Conservation (phyloP, 2,113 vertebrate genomes). For the Tyrannus savana region DNA sequence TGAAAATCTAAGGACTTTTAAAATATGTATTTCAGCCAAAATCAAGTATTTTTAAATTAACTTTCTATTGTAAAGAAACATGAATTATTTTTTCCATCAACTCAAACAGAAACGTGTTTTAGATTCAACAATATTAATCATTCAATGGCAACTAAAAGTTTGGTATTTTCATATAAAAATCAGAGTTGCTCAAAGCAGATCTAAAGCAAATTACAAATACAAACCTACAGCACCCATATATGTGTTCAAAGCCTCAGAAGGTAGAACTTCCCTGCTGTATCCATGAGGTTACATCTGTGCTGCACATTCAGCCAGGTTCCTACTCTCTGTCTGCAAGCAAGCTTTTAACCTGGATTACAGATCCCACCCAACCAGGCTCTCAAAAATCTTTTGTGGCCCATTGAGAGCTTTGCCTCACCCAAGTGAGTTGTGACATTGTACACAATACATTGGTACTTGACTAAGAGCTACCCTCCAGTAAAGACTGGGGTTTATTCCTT, state of each 20-base stretch:
- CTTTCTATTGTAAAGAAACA: not conserved
- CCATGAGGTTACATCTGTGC: not conserved
- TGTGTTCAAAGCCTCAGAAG: not conserved
- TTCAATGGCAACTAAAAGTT: not conserved
- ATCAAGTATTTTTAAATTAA: not conserved
- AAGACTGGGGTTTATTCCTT: not conserved
- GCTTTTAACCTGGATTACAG: not conserved
- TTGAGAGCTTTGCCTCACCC: not conserved
- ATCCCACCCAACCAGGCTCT: not conserved
- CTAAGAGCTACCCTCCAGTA: not conserved
- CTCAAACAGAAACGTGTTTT: not conserved
- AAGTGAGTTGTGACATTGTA: fast-evolving
- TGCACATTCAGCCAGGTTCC: not conserved
- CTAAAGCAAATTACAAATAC: not conserved
- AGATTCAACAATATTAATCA: not conserved
- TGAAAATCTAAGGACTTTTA: not conserved
- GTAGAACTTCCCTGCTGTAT: not conserved
- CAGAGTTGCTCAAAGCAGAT: not conserved
- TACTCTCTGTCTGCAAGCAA: not conserved
- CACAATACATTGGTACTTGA: too few species aligned
- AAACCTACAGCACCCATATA: not conserved
- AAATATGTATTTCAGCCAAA: not conserved
- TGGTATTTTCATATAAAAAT: not conserved
- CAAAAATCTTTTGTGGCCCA: not conserved
- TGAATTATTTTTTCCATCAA: not conserved